Conservation (phyloP, 2,797 vertebrate species). For the Oreochromis mossambicus region DNA sequence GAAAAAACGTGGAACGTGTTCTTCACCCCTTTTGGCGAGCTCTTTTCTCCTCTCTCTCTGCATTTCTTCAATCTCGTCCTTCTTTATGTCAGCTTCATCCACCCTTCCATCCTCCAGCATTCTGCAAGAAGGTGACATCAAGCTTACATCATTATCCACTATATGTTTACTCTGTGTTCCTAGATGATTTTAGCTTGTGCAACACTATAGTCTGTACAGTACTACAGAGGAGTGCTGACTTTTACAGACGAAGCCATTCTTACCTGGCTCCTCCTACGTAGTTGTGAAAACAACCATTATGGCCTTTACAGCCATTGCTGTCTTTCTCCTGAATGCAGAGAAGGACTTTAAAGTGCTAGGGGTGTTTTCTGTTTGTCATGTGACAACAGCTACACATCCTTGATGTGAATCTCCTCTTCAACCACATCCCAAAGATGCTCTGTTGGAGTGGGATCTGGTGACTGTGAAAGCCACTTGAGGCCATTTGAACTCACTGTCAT, state of each 20-base stretch:
- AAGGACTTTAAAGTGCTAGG: background rate
- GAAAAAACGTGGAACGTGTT: constrained; percentile 88
- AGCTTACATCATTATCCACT: background rate
- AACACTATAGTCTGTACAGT: too few species aligned
- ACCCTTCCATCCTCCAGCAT: constrained; percentile 89
- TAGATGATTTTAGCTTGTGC: background rate
- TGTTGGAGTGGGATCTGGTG: background rate
- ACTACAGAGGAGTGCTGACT: background rate
- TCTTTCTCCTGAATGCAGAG: background rate
- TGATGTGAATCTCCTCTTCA: background rate
- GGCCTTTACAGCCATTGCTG: background rate
- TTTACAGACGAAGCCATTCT: background rate
- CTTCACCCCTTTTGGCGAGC: constrained; percentile 81
- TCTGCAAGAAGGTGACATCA: constrained; percentile 53
- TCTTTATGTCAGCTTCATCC: constrained; percentile 82
- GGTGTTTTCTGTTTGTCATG: accelerated
- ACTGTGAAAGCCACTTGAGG: background rate
- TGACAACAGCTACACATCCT: background rate
- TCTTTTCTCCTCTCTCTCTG: constrained; percentile 85
- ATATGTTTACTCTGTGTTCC: background rate
- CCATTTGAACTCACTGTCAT: background rate
- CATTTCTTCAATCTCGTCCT: constrained; percentile 85
- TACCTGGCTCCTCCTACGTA: background rate
- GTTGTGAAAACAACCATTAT: background rate
- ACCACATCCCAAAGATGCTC: background rate